Base-by-base conservation (phyloP, 2,888 invertebrate genomes). In the Mongoloraphidia duomilia region DNA sequence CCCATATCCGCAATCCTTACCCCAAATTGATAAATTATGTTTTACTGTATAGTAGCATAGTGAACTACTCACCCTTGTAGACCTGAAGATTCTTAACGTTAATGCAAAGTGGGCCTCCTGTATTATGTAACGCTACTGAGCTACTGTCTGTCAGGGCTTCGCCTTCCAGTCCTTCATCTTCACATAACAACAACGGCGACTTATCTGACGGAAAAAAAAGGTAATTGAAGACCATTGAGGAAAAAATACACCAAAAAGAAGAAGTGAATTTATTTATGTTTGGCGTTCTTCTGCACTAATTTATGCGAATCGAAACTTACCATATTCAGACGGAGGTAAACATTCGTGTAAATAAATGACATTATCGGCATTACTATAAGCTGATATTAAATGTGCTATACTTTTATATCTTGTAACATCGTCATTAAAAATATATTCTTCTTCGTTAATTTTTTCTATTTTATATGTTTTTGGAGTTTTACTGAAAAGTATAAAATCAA, bases 311-410 rank as follows among this genome's bases (percentile, higher is more conserved):
- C 12, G 8, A 49, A 50, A 54, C 63, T 65, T 68, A 87, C 88
- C 91, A 69, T 87, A 88, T 73, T 89, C 89, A 0, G 90, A 88
- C 9, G 90, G 85, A 17, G 87, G 89, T 63, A 92, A 74, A 59
- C 89, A 86, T 62, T 86, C 84, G 44, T 76, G 74, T 9, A 86
- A 66, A 60, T 71, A 79, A 60, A 84, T 74, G 44, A 71, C 63
- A 43, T 73, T 75, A 44, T 77, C 75, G 1, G 76, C 70, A 58
- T 79, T 74, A 59, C 75, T 77, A 59, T 83, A 79, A 43, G 75
- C 73, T 11, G 70, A 65, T 53, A 84, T 71, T 45, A 86, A 70
- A 55, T 79, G 74, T 49, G 73, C 71, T 37, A 86, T 71, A 46
- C 76, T 78, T 55, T 70, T 72, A 59, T 80, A 83, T 46, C 61